Base-by-base conservation (phyloP, 2,888 invertebrate species). In the Morpho deidamia region DNA sequence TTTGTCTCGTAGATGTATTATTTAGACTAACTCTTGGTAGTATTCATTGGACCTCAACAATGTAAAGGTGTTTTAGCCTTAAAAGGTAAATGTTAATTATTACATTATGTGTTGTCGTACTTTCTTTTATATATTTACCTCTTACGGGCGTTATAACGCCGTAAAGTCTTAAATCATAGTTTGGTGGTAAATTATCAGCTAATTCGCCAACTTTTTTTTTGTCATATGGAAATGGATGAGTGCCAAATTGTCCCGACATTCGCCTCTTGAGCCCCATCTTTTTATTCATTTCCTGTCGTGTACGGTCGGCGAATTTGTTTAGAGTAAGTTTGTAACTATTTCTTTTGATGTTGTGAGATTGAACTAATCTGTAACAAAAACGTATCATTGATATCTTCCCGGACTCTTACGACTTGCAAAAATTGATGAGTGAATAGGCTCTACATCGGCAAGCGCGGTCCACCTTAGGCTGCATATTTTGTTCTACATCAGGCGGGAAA, bases 261-360 rank as follows among this genome's bases (percentile, higher is more conserved):
- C 78, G 70, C 46, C 58, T 70, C 5, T 58, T 58, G 9, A 80
- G 61, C 12, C 82, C 81, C 54, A 55, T 78, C 53, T 67, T 62
- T 37, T 60, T 74, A 8, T 61, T 62, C 69, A 79, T 68, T 63
- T 85, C 85, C 45, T 75, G 62, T 2, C 71, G 71, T 11, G 81
- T 81, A 14, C 71, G 76, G 49, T 85, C 85, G 42, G 83, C 68
- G 38, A 85, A 78, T n/a, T 81, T 64, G 56, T 82, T 85, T 9
- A 85, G 61, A 1, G 71, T 55, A 0, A 84, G 71, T 55, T 73
- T 82, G 60, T 75, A 85, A 2, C 75, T 70, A 14, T 72, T 66
- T 23, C 83, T 78, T 44, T 69, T 67, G 7, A 67, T 67, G 44
- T 82, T 84, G 32, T 63, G 71, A 9, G 63, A 58, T 5, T 64